These are phyloP conservation scores for Oryzias melastigma DNA, from an alignment of 2,113 vertebrate genomes.

Conservation along the genomic window DNA sequence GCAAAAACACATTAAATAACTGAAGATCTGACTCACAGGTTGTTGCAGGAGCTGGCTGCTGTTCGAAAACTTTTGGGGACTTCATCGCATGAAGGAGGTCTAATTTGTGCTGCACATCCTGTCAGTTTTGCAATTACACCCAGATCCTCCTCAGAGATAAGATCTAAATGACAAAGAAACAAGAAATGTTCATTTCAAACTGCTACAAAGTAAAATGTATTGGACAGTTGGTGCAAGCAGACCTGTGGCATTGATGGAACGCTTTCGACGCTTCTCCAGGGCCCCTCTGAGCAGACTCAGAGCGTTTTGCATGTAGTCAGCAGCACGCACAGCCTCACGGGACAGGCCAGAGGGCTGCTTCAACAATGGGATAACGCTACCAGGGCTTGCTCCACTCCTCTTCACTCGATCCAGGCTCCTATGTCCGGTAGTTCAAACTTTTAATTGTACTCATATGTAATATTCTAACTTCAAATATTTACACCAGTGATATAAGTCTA, in stretches of 20 bases:
- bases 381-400: conserved; percentile 42
- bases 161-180: conserved; percentile 58
- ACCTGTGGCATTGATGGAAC: conserved; percentile 83
- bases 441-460: background rate
- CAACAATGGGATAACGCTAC: conserved; percentile 74
- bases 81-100: conserved; percentile 49
- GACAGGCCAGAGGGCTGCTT: conserved; percentile 77
- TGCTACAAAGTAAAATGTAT: background rate
- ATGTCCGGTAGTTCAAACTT: conserved; percentile 5
- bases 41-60: conserved; percentile 81
- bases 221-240: background rate
- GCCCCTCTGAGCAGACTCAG: conserved; percentile 74
- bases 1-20: background rate
- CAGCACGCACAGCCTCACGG: conserved; percentile 63
- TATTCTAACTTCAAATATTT: background rate
- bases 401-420: conserved; percentile 76
- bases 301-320: conserved; percentile 80
- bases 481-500: background rate
- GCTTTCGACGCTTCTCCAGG: conserved; percentile 17
- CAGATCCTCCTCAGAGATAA: conserved; percentile 74
- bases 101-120: conserved; percentile 74
- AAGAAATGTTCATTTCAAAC: background rate
- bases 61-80: conserved; percentile 63
- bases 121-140: conserved; percentile 67
- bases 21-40: conserved; percentile 66